These are phyloP conservation scores for Perccottus glenii DNA, from an alignment of 2,113 vertebrate genomes.

Conservation along the genomic window DNA sequence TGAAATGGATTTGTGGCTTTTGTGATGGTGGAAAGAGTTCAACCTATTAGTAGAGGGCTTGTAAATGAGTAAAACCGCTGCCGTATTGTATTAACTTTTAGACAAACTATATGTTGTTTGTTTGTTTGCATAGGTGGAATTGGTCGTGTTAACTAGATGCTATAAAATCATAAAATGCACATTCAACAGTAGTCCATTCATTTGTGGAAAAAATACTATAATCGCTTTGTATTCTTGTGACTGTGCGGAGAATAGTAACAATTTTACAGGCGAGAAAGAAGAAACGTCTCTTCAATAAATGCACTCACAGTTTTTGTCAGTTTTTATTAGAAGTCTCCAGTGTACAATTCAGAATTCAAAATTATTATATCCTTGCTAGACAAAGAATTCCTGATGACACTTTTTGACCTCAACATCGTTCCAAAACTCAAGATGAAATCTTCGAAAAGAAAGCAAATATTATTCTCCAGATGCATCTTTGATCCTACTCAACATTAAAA, in stretches of 20 bases:
- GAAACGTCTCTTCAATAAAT: too few relatives aligned
- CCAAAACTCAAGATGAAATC: too few relatives aligned
- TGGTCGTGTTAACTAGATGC: too few relatives aligned
- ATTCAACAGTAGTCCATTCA: too few relatives aligned
- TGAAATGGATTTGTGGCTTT: constrained; percentile 23
- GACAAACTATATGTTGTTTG: not conserved
- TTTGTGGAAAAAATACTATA: not conserved
- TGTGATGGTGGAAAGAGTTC: constrained; percentile 15
- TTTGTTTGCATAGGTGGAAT: too few relatives aligned
- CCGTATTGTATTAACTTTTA: not conserved
- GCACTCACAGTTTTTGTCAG: too few relatives aligned
- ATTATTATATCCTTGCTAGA: not conserved
- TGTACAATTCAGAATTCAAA: constrained; percentile 9
- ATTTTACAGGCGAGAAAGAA: not conserved
- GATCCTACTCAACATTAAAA: too few relatives aligned
- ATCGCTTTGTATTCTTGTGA: not conserved
- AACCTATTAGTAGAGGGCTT: too few relatives aligned
- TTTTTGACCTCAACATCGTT: not conserved
- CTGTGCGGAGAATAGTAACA: not conserved
- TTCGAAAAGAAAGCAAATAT: too few relatives aligned
- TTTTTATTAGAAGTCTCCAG: constrained; percentile 8
- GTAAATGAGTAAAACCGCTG: not conserved
- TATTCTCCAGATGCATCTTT: too few relatives aligned
- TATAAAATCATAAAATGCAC: too few relatives aligned
- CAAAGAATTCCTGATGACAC: constrained; percentile 28